Percentiles rank a stretch among this genome's conserved stretches.
Conservation (phyloP, 2,797 vertebrate genomes). For the Ambastaia sidthimunki region DNA sequence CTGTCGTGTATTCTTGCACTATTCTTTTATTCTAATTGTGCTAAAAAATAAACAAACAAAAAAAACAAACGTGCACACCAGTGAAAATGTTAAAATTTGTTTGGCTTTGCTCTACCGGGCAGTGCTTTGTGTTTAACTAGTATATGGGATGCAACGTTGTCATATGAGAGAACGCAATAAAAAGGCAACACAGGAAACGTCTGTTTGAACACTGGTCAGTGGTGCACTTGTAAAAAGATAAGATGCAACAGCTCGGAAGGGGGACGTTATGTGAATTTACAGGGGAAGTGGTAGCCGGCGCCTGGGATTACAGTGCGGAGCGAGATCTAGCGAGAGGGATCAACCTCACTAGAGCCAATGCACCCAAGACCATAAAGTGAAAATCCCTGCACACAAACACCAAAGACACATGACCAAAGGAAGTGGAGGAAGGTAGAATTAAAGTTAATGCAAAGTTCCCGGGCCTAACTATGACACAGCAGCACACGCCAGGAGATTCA, state of each 20-base stretch:
- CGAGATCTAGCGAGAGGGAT: slow-evolving; percentile 44
- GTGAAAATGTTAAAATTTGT: slow-evolving; percentile 19
- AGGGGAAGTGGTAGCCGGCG: slow-evolving; percentile 41
- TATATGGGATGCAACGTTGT: neutral
- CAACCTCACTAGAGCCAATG: slow-evolving; percentile 46
- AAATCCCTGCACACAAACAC: slow-evolving; percentile 45
- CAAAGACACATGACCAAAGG: slow-evolving; percentile 62
- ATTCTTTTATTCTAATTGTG: too few species aligned
- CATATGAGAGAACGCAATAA: slow-evolving; percentile 24
- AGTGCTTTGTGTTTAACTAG: slow-evolving; percentile 2
- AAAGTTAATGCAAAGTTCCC: slow-evolving; percentile 76
- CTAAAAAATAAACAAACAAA: too few species aligned
- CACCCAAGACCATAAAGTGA: slow-evolving; percentile 53
- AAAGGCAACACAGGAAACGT: neutral
- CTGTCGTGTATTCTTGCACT: too few species aligned
- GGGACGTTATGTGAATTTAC: slow-evolving; percentile 45
- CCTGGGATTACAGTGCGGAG: slow-evolving; percentile 46
- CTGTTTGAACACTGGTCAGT: slow-evolving; percentile 16
- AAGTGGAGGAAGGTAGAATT: slow-evolving; percentile 66
- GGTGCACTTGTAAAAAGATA: slow-evolving; percentile 27
- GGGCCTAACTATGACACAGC: slow-evolving; percentile 78
- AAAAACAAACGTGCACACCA: slow-evolving; percentile 16
- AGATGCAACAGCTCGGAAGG: slow-evolving; percentile 7
- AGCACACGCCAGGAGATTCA: slow-evolving; percentile 82
- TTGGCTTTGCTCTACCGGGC: neutral